phyloP scores from a whole-genome alignment of 2,888 invertebrate genomes.

The Perithous albicinctus region DNA sequence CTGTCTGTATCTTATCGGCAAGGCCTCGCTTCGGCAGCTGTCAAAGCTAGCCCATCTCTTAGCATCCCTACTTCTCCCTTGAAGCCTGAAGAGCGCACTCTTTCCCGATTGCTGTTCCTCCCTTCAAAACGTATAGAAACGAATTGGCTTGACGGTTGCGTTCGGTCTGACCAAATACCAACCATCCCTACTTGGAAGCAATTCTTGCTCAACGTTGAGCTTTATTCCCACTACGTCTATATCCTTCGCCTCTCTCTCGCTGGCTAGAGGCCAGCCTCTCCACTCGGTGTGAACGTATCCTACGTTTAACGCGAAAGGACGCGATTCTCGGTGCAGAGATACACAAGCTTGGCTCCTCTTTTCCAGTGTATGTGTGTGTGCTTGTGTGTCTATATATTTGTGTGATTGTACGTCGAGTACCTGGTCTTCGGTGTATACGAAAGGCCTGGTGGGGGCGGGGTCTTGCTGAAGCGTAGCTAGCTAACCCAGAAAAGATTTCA shows the following conservation, averaged over 20 bases:
- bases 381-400: no score
- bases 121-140: conserved; percentile 13
- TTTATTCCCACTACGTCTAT: conserved; percentile 1
- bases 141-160: conserved; percentile 23
- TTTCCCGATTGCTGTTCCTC: conserved; percentile 3
- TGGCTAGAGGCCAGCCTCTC: conserved; percentile 77
- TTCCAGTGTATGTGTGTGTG: background rate
- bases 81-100: background rate
- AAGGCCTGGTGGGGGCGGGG: conserved; percentile 14
- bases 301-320: conserved; percentile 79
- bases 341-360: conserved; percentile 16
- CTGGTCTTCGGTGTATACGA: conserved; percentile 8
- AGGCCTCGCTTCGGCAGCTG: conserved; percentile 61
- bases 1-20: conserved; percentile 59
- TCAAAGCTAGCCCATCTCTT: conserved; percentile 55
- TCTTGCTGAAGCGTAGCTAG: conserved; percentile 70
- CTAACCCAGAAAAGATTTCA: conserved; percentile 83
- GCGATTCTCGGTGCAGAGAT: conserved; percentile 33
- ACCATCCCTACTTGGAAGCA: conserved; percentile 76
- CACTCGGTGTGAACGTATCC: conserved; percentile 79
- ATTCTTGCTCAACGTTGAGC: conserved; percentile 59
- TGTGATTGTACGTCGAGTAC: conserved; percentile 11
- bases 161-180: conserved; percentile 76
- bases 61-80: background rate
- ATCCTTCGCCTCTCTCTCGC: conserved; percentile 37